Evolutionary conservation across 2,797 vertebrate species (phyloP), one percentile per base, ranked within the genome.

Genomic region (Perodicticus potto): DNA sequence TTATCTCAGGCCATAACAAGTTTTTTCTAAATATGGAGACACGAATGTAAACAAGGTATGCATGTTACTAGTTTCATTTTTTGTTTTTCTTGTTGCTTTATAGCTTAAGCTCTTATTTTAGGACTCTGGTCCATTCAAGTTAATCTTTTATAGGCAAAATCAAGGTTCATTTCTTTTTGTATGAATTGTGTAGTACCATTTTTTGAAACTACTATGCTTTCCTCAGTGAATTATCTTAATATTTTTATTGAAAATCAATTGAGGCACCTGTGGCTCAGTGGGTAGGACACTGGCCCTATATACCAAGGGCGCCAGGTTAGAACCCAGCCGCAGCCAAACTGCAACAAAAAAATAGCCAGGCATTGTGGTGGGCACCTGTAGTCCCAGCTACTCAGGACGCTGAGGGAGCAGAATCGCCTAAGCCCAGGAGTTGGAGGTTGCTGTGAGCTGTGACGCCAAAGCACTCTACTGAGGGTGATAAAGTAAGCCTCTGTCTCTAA

Each of bases 11-110:
- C 65, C 82, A 74, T 81, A 84, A 89, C 76, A 25, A 29, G 25
- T 70, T 94, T 95, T 92, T 29, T 77, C 45, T 92, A 45, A 93
- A 78, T 82, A 82, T 82, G 32, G 67, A 95, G 93, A 83, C 78
- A 69, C 7, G 83, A 43, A 92, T 72, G n/a, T 90, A 27, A 95
- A 37, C 34, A 89, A 73, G 34, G 20, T 53, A 70, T 29, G 27
- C 32, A 77, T 70, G 13, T 3, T 40, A 82, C 11, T 80, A 77
- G 49, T 86, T 20, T 87, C 27, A 43, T 55, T 93, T 93, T 90
- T 67, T 93, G 87, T 67, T 14, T 53, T 73, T 96, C 43, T 80
- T 93, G 5, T 80, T 87, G 25, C 49, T 93, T 59, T 88, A 55
- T 16, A 91, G 37, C 78, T 86, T 94, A 76, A 76, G 40, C 69